phyloP scores from a whole-genome alignment of 2,797 vertebrate species.

The Hyperoplus lanceolatus region DNA sequence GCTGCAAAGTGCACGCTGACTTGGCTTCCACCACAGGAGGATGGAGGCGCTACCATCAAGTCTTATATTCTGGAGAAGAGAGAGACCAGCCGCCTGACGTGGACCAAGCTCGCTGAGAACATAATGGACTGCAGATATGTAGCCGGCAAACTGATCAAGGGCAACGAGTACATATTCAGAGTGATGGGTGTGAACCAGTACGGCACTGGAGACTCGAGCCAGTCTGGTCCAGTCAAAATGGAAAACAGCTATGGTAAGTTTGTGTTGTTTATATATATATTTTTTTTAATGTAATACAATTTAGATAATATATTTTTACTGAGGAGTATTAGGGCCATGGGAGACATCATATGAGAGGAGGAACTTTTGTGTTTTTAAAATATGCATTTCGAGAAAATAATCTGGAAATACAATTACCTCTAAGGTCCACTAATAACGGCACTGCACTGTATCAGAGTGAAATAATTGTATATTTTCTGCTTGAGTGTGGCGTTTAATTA shows the following conservation, averaged over 20 bases:
- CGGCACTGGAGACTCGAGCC: conserved; percentile 93
- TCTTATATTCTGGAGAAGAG: conserved; percentile 97
- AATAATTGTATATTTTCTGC: neutral
- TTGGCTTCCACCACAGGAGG: conserved; percentile 97
- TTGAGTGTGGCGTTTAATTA: too few relatives aligned
- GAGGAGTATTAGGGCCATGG: too few relatives aligned
- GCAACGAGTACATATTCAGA: conserved; percentile 98
- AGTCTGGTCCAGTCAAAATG: conserved; percentile 96
- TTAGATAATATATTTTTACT: too few relatives aligned
- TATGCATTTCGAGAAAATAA: too few relatives aligned
- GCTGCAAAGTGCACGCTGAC: conserved; percentile 97
- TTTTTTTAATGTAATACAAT: neutral
- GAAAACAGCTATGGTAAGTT: conserved; percentile 94
- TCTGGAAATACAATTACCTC: too few relatives aligned
- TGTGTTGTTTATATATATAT: neutral
- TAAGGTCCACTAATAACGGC: neutral
- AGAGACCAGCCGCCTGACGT: conserved; percentile 97
- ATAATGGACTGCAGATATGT: conserved; percentile 93
- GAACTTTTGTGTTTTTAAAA: too few relatives aligned
- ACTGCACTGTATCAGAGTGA: neutral
- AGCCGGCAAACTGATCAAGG: conserved; percentile 95
- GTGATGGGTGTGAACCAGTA: conserved; percentile 96
- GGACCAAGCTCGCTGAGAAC: conserved; percentile 96
- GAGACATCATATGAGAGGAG: too few relatives aligned
- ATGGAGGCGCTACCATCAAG: conserved; percentile 94